Evolutionary conservation across 2,113 vertebrate species (phyloP).

Genomic region (Xenopus borealis): DNA sequence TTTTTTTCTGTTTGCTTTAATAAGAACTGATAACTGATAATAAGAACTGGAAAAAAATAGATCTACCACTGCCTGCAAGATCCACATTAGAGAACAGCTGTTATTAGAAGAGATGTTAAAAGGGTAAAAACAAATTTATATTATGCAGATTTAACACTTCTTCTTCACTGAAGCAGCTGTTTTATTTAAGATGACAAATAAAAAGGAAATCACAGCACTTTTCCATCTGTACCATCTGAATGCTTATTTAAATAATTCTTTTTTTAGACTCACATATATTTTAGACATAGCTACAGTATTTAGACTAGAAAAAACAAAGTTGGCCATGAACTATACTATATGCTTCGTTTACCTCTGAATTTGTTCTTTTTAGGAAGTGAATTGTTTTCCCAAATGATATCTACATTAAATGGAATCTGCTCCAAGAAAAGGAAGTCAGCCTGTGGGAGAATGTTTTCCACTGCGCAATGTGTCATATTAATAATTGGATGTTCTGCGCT

Average conservation of each 20-base stretch:
- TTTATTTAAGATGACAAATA: slow-evolving; percentile 42
- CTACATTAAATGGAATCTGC: too few species aligned
- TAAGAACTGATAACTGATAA: too few species aligned
- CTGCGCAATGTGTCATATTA: too few species aligned
- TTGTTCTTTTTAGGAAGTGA: too few species aligned
- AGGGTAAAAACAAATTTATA: slow-evolving; percentile 53
- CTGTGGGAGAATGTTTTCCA: too few species aligned
- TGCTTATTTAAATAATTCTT: slow-evolving; percentile 55
- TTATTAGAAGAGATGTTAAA: slow-evolving; percentile 60
- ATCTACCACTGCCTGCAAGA: slow-evolving; percentile 24
- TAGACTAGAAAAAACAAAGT: too few species aligned
- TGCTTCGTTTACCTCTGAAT: too few species aligned
- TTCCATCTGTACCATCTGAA: slow-evolving; percentile 57
- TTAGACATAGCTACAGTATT: not conserved
- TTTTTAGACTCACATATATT: slow-evolving; percentile 40
- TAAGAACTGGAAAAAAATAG: slow-evolving; percentile 29
- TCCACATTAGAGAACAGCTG: not conserved
- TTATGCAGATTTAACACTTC: slow-evolving; percentile 58
- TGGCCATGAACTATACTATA: too few species aligned
- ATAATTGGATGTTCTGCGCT: too few species aligned
- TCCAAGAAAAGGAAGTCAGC: too few species aligned
- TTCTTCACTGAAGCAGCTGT: slow-evolving; percentile 53
- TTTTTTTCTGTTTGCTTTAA: too few species aligned
- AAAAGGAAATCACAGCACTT: slow-evolving; percentile 5
- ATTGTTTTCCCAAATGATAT: too few species aligned